A percentile compares a stretch with the other conserved stretches of the same genome.
Evolutionary conservation across 92 coral and sea anemone genomes (phyloP).

Genomic region (Parazoanthus swiftii): DNA sequence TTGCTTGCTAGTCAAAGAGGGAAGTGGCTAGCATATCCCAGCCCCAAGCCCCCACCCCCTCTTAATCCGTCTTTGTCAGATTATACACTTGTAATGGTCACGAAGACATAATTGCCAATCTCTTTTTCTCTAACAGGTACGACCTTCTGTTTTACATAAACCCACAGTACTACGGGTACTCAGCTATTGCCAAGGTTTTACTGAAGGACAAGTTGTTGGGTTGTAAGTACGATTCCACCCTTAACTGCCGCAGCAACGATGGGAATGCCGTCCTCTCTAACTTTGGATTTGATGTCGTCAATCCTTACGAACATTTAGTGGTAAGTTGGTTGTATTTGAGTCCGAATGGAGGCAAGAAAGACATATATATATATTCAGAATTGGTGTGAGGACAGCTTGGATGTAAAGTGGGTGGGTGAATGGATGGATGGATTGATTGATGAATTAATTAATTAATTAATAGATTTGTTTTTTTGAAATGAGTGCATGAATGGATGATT

Average conservation of each 20-base stretch:
- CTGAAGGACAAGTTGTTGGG: slow-evolving; percentile 46
- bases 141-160: slow-evolving; percentile 59
- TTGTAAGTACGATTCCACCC: slow-evolving; percentile 61
- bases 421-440: no score
- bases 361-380: no score
- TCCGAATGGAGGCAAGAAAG: background rate
- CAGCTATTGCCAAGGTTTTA: slow-evolving; percentile 64
- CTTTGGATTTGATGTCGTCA: slow-evolving; percentile 60
- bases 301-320: slow-evolving; percentile 58
- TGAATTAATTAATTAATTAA: no score
- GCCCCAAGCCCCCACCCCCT: no score
- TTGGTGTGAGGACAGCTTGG: no score
- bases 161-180: slow-evolving; percentile 68
- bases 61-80: background rate
- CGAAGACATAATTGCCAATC: background rate
- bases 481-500: no score
- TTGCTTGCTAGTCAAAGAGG: no score
- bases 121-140: slow-evolving; percentile 38
- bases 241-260: slow-evolving; percentile 63
- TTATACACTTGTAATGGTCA: background rate
- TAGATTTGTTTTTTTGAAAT: no score
- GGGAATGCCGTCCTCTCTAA: slow-evolving; percentile 64
- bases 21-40: no score
- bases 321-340: slow-evolving; percentile 37
- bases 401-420: no score